phyloP scores from a whole-genome alignment of 2,888 invertebrate genomes.

The Laspeyria flexula region DNA sequence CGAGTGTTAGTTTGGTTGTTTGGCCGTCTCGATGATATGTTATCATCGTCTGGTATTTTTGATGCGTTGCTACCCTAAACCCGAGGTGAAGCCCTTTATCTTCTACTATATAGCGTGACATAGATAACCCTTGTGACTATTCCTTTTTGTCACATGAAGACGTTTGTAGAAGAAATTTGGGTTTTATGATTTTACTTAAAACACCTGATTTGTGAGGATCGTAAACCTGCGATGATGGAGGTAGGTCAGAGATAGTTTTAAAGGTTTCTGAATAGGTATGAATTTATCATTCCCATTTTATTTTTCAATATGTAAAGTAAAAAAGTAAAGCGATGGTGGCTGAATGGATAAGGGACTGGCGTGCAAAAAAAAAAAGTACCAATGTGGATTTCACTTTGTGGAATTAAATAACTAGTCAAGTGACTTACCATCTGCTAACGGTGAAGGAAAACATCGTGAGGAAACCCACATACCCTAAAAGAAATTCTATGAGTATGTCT shows the following conservation, averaged over 20 bases:
- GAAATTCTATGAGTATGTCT: too few relatives aligned
- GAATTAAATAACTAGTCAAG: too few relatives aligned
- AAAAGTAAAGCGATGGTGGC: too few relatives aligned
- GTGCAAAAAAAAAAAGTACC: too few relatives aligned
- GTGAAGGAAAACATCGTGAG: too few relatives aligned
- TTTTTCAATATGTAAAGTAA: too few relatives aligned
- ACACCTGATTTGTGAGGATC: slow-evolving; percentile 26
- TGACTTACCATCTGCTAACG: too few relatives aligned
- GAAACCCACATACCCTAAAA: too few relatives aligned
- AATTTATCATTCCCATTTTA: too few relatives aligned
- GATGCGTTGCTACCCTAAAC: slow-evolving; percentile 50
- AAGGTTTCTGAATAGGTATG: too few relatives aligned
- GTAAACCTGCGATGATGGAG: slow-evolving; percentile 14
- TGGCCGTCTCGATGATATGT: slow-evolving; percentile 69
- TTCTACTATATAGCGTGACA: slow-evolving; percentile 45
- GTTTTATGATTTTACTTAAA: slow-evolving; percentile 36
- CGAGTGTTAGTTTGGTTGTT: slow-evolving; percentile 73
- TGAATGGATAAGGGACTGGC: too few relatives aligned
- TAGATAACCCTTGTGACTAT: slow-evolving; percentile 47
- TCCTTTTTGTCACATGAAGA: slow-evolving; percentile 42
- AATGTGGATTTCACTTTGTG: too few relatives aligned
- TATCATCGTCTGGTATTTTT: slow-evolving; percentile 64
- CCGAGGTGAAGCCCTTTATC: slow-evolving; percentile 55
- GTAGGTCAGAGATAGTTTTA: slow-evolving; percentile 1
- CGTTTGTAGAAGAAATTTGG: slow-evolving; percentile 24